These are phyloP conservation scores for Clarias fuscus DNA, from an alignment of 2,797 vertebrate species.

Conservation along the genomic window DNA sequence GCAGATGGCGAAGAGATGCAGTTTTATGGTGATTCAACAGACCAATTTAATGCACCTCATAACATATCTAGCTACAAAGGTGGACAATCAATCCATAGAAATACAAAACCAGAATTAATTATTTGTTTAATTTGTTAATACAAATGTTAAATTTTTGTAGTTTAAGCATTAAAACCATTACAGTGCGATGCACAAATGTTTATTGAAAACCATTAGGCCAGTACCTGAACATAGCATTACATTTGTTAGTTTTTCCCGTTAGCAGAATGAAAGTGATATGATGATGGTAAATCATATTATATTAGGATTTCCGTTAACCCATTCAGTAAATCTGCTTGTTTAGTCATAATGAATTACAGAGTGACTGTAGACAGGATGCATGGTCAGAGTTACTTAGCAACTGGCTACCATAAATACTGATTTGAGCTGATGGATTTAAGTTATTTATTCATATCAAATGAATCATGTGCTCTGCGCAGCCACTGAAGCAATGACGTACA, in stretches of 20 bases:
- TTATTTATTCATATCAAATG: background rate
- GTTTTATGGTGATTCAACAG: background rate
- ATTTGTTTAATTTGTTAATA: no score
- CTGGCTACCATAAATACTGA: conserved; percentile 7
- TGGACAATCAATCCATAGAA: no score
- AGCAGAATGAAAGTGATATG: background rate
- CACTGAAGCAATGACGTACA: conserved; percentile 3
- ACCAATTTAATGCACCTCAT: no score
- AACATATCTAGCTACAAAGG: no score
- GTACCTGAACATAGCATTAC: background rate
- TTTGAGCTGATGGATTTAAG: background rate
- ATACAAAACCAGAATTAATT: no score
- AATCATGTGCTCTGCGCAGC: background rate
- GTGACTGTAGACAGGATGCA: background rate
- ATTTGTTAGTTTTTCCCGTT: background rate
- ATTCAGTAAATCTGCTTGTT: background rate
- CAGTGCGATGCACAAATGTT: background rate
- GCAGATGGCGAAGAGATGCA: background rate
- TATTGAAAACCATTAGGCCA: background rate
- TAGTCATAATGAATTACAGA: background rate
- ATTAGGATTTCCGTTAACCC: background rate
- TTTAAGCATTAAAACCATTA: background rate
- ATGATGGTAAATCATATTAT: background rate
- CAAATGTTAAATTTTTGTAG: no score
- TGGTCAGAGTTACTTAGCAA: background rate